Evolutionary conservation across 2,113 vertebrate species (phyloP), one percentile per base, ranked within the genome.

Genomic region (Cheirogaleus medius): DNA sequence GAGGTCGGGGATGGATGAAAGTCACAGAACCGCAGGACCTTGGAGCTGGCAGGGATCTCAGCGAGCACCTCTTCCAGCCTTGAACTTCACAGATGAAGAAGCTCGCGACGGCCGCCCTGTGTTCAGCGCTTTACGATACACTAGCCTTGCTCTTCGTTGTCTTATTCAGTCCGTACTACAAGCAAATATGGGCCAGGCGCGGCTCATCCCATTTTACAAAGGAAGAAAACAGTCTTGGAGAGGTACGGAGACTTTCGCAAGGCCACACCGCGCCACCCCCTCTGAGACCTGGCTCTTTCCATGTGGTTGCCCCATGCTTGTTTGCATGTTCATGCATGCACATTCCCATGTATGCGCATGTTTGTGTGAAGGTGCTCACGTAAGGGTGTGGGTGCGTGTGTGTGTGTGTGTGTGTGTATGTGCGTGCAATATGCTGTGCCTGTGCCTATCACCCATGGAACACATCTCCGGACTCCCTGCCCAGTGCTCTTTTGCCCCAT

Each of bases 251-350:
- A 54, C 37, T 90, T 4, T 0, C 34, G 34, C 29, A 66, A 60
- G 25, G 69, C 66, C 42, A n/a, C 54, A 21, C 4, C 60, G 86
- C 5, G 1, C 37, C 10, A 8, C 56, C 8, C 0, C 37, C 27
- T 37, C 54, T 27, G 20, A 49, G 60, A 52, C 39, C 34, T 42
- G 32, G 39, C 39, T 83, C 54, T 69, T 5, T 37, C 20, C 6
- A 0, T 0, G 0, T 11, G 44, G 42, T 34, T 29, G 34, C 13
- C 8, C 15, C 73, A 10, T 0, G 6, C 8, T 12, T 14, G 29
- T 37, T 58, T 82, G 37, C 23, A 1, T 37, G 12, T 34, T 47
- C 4, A 5, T 2, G 32, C 32, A 9, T 2, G 32, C 32, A 9
- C 29, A n/a, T 58, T 80, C 34, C n/a, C 11, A 0, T 39, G 58